Conservation (phyloP, 2,888 invertebrate species). For the Mythimna impura region DNA sequence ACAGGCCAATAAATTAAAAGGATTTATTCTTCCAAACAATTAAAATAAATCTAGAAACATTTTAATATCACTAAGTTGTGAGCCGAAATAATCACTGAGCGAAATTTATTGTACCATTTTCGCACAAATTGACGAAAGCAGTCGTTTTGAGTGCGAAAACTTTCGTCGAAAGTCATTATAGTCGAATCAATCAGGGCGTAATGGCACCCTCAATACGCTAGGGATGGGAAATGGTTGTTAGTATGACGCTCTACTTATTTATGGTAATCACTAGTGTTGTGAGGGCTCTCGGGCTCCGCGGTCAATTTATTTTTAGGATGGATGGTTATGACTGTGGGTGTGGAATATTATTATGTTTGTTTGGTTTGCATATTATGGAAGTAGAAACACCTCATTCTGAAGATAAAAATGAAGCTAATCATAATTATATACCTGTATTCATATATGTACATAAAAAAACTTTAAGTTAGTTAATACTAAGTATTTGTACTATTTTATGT, state of each 20-base stretch:
- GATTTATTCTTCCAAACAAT: slow-evolving; percentile 70
- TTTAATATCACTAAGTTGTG: slow-evolving; percentile 76
- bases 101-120: slow-evolving; percentile 82
- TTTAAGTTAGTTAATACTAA: no score
- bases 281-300: slow-evolving; percentile 52
- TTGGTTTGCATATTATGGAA: slow-evolving; percentile 16
- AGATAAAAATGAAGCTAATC: not conserved
- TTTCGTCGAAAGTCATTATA: slow-evolving; percentile 83
- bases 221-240: slow-evolving; percentile 71
- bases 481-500: no score
- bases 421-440: no score
- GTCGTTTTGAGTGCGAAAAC: slow-evolving; percentile 79
- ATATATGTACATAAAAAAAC: no score
- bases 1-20: slow-evolving; percentile 69
- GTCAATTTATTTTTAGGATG: slow-evolving; percentile 65
- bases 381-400: not conserved
- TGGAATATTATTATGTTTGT: slow-evolving; percentile 33
- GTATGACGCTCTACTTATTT: slow-evolving; percentile 77
- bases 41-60: slow-evolving; percentile 76
- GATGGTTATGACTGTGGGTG: slow-evolving; percentile 52
- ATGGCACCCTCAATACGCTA: slow-evolving; percentile 75
- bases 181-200: slow-evolving; percentile 84
- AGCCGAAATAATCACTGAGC: slow-evolving; percentile 80
- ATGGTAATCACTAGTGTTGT: slow-evolving; percentile 77
- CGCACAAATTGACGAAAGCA: slow-evolving; percentile 83